Percentiles rank a stretch among this genome's conserved stretches.
phyloP scores from a whole-genome alignment of 2,888 invertebrate species.

The Eumerus sabulonum region DNA sequence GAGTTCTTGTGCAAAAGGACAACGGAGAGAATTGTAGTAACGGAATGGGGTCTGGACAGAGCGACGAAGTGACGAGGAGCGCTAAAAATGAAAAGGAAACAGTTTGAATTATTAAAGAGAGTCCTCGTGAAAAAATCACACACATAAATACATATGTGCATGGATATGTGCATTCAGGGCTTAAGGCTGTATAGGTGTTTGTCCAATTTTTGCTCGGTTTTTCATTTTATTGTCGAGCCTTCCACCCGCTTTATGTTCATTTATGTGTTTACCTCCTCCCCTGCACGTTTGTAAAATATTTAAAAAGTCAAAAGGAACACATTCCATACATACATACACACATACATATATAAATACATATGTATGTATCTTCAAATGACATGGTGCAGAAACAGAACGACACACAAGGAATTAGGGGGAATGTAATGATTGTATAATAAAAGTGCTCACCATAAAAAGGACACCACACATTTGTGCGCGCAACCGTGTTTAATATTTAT shows the following conservation, averaged over 20 bases:
- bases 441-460: conserved; percentile 49
- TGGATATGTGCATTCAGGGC: not conserved
- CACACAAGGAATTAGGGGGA: not conserved
- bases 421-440: conserved; percentile 46
- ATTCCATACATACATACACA: conserved; percentile 1
- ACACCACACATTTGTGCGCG: conserved; percentile 25
- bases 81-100: conserved; percentile 17
- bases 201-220: conserved; percentile 5
- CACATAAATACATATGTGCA: not conserved
- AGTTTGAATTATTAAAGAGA: conserved; percentile 55
- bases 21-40: conserved; percentile 1
- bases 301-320: conserved; percentile 38
- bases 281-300: conserved; percentile 48
- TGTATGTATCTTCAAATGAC: too few relatives aligned
- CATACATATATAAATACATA: not conserved
- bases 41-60: too few relatives aligned
- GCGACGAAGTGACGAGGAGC: not conserved
- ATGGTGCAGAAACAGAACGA: not conserved
- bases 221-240: conserved; percentile 36
- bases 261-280: conserved; percentile 1
- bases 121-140: conserved; percentile 39
- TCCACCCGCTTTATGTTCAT: conserved; percentile 34
- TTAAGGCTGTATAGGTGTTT: conserved; percentile 9
- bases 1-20: not conserved
- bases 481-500: conserved; percentile 8